phyloP scores from a whole-genome alignment of 2,797 vertebrate genomes.

The Gallinago solitaria region DNA sequence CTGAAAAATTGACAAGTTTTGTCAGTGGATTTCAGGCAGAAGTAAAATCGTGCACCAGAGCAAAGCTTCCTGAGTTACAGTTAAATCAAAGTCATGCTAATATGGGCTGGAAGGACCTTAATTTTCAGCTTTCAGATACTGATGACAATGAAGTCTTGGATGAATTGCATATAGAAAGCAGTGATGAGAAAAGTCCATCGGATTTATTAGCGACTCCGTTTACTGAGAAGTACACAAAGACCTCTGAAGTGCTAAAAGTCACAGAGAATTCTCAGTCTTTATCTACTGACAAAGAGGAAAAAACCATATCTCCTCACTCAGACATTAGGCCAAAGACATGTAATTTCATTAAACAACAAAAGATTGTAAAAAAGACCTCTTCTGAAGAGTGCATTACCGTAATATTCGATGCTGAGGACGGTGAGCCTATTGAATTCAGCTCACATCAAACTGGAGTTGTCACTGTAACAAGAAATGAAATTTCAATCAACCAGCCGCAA shows the following conservation, averaged over 20 bases:
- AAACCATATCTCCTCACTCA: slow-evolving; percentile 65
- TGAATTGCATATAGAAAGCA: slow-evolving; percentile 78
- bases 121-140: slow-evolving; percentile 80
- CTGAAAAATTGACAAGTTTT: slow-evolving; percentile 85
- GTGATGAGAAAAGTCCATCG: slow-evolving; percentile 76
- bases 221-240: slow-evolving; percentile 72
- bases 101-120: slow-evolving; percentile 44
- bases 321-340: slow-evolving; percentile 80
- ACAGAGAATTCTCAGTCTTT: slow-evolving; percentile 64
- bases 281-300: slow-evolving; percentile 74
- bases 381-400: slow-evolving; percentile 85
- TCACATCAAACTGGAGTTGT: slow-evolving; percentile 77
- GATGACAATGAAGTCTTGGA: slow-evolving; percentile 82
- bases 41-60: slow-evolving; percentile 70
- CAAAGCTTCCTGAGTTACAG: slow-evolving; percentile 67
- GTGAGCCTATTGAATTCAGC: slow-evolving; percentile 85
- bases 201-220: slow-evolving; percentile 71
- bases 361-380: slow-evolving; percentile 79
- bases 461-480: slow-evolving; percentile 73
- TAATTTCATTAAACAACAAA: slow-evolving; percentile 82
- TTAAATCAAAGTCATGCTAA: slow-evolving; percentile 68
- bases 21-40: slow-evolving; percentile 81
- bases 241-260: slow-evolving; percentile 71
- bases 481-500: slow-evolving; percentile 65
- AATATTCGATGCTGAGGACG: slow-evolving; percentile 86